Percentiles rank a stretch among this genome's conserved stretches.
Evolutionary conservation across 2,888 invertebrate species (phyloP).

Genomic region (Ophion obscuratus): DNA sequence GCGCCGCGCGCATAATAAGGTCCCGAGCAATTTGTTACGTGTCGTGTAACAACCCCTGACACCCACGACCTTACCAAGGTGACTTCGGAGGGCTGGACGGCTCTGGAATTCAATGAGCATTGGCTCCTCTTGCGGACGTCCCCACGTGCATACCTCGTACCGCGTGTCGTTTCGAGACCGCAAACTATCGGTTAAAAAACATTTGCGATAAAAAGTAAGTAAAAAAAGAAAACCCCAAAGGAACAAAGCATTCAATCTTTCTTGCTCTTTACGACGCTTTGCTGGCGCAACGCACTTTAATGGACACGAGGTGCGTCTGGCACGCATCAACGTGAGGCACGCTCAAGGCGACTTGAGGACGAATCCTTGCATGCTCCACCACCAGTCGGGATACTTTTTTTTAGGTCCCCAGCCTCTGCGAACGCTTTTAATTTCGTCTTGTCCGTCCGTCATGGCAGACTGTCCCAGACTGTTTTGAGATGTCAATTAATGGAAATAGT

Average conservation of each 20-base stretch:
- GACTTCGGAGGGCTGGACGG: constrained; percentile 61
- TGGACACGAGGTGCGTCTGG: constrained; percentile 1
- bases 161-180: constrained; percentile 53
- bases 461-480: too few species aligned
- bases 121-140: background rate
- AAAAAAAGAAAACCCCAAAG: constrained; percentile 18
- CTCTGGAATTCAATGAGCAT: constrained; percentile 68
- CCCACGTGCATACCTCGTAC: background rate
- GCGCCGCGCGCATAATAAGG: constrained; percentile 32
- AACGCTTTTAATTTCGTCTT: background rate
- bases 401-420: background rate
- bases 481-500: too few species aligned
- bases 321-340: constrained; percentile 7
- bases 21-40: constrained; percentile 69
- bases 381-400: background rate
- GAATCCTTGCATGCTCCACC: background rate
- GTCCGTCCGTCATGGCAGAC: too few species aligned
- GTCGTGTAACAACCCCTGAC: constrained; percentile 72
- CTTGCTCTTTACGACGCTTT: constrained; percentile 57
- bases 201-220: constrained; percentile 19
- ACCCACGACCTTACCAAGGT: constrained; percentile 77
- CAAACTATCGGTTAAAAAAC: constrained; percentile 59
- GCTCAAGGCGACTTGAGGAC: constrained; percentile 23
- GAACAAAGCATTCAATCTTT: constrained; percentile 54
- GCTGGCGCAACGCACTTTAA: constrained; percentile 6